Percentiles rank a stretch among this genome's conserved stretches.
These are phyloP conservation scores for Lasioglossum villosulum DNA, from an alignment of 2,888 invertebrate genomes.

Conservation along the genomic window DNA sequence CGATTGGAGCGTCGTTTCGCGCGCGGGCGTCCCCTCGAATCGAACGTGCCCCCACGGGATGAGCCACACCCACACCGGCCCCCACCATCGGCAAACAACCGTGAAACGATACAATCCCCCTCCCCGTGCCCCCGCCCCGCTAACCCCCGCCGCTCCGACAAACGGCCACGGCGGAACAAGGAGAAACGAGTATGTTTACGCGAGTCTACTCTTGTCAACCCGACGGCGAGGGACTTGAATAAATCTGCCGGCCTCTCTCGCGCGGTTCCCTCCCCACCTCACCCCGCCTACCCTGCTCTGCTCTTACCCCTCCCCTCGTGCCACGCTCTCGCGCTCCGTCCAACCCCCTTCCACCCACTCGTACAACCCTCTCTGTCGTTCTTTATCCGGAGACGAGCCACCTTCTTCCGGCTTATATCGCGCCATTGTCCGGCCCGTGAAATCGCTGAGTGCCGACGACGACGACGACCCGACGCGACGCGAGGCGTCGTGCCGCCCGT, in stretches of 20 bases:
- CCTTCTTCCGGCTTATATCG: slow-evolving; percentile 68
- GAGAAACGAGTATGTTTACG: slow-evolving; percentile 84
- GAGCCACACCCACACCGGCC: slow-evolving; percentile 57
- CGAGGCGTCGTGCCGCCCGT: slow-evolving; percentile 42
- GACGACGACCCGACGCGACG: slow-evolving; percentile 4
- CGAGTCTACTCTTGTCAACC: slow-evolving; percentile 84
- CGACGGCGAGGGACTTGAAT: slow-evolving; percentile 82
- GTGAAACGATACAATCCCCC: slow-evolving; percentile 72
- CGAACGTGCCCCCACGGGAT: slow-evolving; percentile 61
- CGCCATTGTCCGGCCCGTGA: slow-evolving; percentile 63
- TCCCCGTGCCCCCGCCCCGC: slow-evolving; percentile 42
- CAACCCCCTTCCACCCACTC: not conserved
- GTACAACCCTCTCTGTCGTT: slow-evolving; percentile 34
- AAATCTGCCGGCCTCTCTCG: slow-evolving; percentile 79
- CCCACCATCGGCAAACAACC: slow-evolving; percentile 71
- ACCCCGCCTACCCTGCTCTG: not conserved
- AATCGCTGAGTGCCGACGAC: slow-evolving; percentile 52
- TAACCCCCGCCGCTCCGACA: slow-evolving; percentile 58
- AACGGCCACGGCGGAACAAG: slow-evolving; percentile 82
- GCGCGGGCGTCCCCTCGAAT: slow-evolving; percentile 65
- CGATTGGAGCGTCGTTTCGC: slow-evolving; percentile 82
- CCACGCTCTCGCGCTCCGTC: slow-evolving; percentile 1
- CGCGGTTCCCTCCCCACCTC: slow-evolving; percentile 1
- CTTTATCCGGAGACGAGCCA: slow-evolving; percentile 48
- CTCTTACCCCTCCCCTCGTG: slow-evolving; percentile 6